These are phyloP conservation scores for Trachelus troglodyta DNA, from an alignment of 2,888 invertebrate genomes.

Conservation along the genomic window DNA sequence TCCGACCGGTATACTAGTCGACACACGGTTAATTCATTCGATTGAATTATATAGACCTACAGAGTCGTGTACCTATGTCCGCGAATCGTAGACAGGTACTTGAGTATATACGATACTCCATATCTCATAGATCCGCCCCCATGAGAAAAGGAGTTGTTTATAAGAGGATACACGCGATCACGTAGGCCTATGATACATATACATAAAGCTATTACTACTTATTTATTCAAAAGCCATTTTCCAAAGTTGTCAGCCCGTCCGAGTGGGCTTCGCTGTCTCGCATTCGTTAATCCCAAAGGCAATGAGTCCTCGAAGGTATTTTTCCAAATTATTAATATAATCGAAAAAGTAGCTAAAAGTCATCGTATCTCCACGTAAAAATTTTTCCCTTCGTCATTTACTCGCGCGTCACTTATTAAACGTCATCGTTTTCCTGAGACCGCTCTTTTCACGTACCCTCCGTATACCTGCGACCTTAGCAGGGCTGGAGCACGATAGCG, in stretches of 20 bases:
- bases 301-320: not conserved
- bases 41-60: no score
- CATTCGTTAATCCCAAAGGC: no score
- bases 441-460: constrained; percentile 1
- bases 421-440: no score
- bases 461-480: constrained; percentile 11
- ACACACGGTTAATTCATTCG: no score
- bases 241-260: constrained; percentile 23
- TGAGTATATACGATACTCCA: no score
- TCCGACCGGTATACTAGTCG: no score
- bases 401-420: not conserved
- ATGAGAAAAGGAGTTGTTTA: no score
- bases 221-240: constrained; percentile 44
- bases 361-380: not conserved
- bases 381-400: not conserved
- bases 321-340: not conserved
- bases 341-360: not conserved
- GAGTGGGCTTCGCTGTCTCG: no score
- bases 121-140: no score
- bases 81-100: no score
- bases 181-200: constrained; percentile 11
- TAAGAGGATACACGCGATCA: constrained; percentile 33
- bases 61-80: no score
- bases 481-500: constrained; percentile 30
- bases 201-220: constrained; percentile 25